Base-by-base conservation (phyloP, 2,797 vertebrate species). In the Vespertilio murinus region DNA sequence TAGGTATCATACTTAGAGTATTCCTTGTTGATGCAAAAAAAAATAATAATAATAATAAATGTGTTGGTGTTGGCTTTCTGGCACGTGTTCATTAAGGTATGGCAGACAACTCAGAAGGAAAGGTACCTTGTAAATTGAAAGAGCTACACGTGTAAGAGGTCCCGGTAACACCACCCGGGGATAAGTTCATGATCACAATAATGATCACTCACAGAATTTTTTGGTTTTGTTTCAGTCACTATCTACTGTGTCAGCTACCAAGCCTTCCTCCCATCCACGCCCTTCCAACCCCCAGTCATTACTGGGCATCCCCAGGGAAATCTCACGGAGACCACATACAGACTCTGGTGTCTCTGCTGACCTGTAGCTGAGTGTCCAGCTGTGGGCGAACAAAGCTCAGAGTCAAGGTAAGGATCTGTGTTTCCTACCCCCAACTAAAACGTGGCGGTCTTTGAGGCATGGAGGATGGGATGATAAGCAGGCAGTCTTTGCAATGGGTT, bases 41-140 rank as follows among this genome's bases (percentile, higher is more conserved):
- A 40, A 40, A 40, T 40, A 5, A 5, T 40, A 5, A 5, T 40
- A n/a, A n/a, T n/a, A n/a, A n/a, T 40, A 40, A 74, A 5, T 3
- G 22, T 33, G 40, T 28, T 20, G 3, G 33, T 7, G 54, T 61
- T 33, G n/a, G 70, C 40, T 64, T 69, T 4, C 77, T 38, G 74
- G 77, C n/a, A 0, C 0, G 0, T 9, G 52, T 35, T 38, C 33
- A 1, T 16, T 0, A 3, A 5, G 8, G 45, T 6, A 14, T 3
- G 54, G 35, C 52, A 0, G 22, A 5, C 4, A 33, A 64, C 23
- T 40, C 87, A 23, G 38, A 7, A 28, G 5, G 22, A 64, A 3
- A 17, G 40, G 45, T 1, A 4, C 75, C 75, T 86, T 35, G 42
- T 49, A 18, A 16, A 8, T 56, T 45, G 33, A 23, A 79, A 81